Evolutionary conservation across 2,797 vertebrate species (phyloP).

Genomic region (Gastrophryne carolinensis): DNA sequence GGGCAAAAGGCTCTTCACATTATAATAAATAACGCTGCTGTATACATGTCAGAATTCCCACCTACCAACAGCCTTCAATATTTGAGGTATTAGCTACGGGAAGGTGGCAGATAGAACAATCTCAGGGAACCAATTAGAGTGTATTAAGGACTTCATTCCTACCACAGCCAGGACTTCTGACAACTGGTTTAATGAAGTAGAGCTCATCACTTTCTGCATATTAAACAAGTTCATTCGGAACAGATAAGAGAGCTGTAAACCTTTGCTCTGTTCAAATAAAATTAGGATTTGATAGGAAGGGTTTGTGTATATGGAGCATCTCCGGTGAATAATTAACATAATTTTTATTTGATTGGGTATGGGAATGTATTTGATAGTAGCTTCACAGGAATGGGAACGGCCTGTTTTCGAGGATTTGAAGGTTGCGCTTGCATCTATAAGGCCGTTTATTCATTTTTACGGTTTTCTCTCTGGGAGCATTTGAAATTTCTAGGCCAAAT

Average conservation of each 20-base stretch:
- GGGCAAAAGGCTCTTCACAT: no score
- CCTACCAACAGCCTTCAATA: no score
- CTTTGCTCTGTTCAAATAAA: constrained; percentile 21
- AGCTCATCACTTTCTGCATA: constrained; percentile 5
- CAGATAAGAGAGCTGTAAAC: constrained; percentile 29
- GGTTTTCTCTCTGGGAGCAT: not conserved
- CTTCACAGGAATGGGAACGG: constrained; percentile 9
- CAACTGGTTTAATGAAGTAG: constrained; percentile 38
- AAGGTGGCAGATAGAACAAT: not conserved
- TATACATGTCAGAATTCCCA: no score
- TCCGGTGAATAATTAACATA: constrained; percentile 37
- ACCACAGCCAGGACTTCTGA: constrained; percentile 22
- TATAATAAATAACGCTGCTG: no score
- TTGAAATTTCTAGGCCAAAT: not conserved
- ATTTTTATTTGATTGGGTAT: constrained; percentile 40
- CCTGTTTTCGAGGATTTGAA: constrained; percentile 1
- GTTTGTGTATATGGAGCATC: constrained; percentile 26
- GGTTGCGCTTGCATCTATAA: constrained; percentile 14
- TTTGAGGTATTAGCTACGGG: not conserved
- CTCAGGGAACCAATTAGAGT: constrained; percentile 14
- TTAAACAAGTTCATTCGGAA: constrained; percentile 28
- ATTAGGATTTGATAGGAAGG: constrained; percentile 15
- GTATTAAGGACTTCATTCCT: constrained; percentile 21
- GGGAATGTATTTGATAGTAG: constrained; percentile 41
- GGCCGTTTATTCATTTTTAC: constrained; percentile 22